These are phyloP conservation scores for Phalacrocorax brasilianus DNA, from an alignment of 2,113 vertebrate species.

Conservation along the genomic window DNA sequence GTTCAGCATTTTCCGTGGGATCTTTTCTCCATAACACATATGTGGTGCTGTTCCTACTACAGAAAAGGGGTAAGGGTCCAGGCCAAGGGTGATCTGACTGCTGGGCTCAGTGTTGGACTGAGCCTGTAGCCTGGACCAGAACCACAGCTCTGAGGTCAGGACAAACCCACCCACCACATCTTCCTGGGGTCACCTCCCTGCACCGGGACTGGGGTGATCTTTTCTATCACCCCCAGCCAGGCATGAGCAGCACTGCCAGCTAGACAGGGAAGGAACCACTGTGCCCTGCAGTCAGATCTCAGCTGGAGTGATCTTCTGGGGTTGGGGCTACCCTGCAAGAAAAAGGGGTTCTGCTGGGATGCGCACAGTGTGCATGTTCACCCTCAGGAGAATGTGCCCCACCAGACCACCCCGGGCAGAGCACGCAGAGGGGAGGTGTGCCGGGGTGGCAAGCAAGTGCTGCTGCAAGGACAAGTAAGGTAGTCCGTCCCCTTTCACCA, in stretches of 20 bases:
- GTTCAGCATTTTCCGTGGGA: not conserved
- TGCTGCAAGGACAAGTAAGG: not conserved
- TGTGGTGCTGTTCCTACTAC: fast-evolving
- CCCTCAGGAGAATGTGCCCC: not conserved
- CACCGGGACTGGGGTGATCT: too few relatives aligned
- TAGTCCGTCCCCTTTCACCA: too few relatives aligned
- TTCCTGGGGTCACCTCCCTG: not conserved
- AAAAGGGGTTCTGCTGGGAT: not conserved
- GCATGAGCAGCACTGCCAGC: not conserved
- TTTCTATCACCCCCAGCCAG: not conserved
- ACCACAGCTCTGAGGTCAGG: too few relatives aligned
- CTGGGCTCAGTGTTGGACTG: not conserved
- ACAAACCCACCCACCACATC: not conserved
- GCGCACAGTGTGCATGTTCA: fast-evolving
- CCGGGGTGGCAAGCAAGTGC: not conserved
- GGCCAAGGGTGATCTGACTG: not conserved
- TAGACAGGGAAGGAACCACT: not conserved
- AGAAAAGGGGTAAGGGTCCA: not conserved
- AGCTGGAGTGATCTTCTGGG: not conserved
- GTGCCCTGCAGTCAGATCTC: not conserved
- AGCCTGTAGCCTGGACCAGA: not conserved
- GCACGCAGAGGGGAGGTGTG: too few relatives aligned
- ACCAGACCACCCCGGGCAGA: not conserved
- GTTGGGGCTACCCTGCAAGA: not conserved
- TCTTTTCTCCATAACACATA: not conserved